Base-by-base conservation (phyloP, 1,140 invertebrate species). In the Panagrolaimus sp. region DNA sequence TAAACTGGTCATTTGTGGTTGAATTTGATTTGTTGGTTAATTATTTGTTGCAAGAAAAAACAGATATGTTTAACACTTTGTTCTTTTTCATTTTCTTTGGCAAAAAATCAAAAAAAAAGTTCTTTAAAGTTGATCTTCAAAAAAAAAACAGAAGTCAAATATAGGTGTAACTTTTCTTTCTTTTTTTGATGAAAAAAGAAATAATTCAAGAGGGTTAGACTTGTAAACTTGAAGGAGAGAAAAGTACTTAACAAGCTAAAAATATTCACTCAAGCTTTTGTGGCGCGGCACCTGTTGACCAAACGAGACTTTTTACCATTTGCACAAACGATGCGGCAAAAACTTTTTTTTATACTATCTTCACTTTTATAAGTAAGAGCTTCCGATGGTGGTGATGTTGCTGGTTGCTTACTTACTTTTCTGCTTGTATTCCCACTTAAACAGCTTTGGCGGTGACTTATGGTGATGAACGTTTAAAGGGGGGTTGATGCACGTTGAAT, bases 21-120 rank as follows among this genome's bases (percentile, higher is more conserved):
- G 52, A 58, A 58, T 58, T 58, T 58, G 52, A 58, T 58, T 58
- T 58, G 52, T 58, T 58, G 52, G 28, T 58, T 26, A 28, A 21
- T 58, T 58, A 28, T 21, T 58, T 26, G 52, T 58, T 26, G 32
- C 32, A 38, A 38, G 32, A 38, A 38, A 38, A 38, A 38, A n/a
- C n/a, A 38, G 32, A 38, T 4, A 4, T 38, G 32, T 38, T 38
- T 38, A 38, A 38, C 32, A 38, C 32, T 38, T 38, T 38, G 32
- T 38, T 38, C 32, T n/a, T n/a, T n/a, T n/a, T n/a, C n/a, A n/a
- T n/a, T n/a, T n/a, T n/a, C n/a, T n/a, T n/a, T 4, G 32, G 32
- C 32, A 38, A 38, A 38, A 38, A 38, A 7, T 7, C 2, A 38
- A 38, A 38, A 38, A 38, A 38, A 38, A 38, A 38, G 2, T 38